A percentile compares a stretch with the other conserved stretches of the same genome.
These are phyloP conservation scores for Ochropleura leucogaster DNA, from an alignment of 2,888 invertebrate species.

Conservation along the genomic window DNA sequence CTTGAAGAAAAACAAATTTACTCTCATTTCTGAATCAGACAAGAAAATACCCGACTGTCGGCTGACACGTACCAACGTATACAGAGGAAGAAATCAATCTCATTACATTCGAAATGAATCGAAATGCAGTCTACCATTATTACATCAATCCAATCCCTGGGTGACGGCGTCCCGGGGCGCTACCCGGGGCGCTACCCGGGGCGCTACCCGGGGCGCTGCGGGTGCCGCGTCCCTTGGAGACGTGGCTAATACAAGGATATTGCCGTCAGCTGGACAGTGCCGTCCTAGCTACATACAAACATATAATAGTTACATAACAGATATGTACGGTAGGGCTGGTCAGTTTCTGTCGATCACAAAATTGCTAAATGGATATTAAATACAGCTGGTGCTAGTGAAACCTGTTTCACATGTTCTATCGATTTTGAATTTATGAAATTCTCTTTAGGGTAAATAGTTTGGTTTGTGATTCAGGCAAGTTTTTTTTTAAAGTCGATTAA, in stretches of 20 bases:
- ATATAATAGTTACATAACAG: too few species aligned
- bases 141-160: constrained; percentile 35
- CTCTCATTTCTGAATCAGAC: not conserved
- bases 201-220: constrained; percentile 27
- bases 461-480: not conserved
- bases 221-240: constrained; percentile 25
- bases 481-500: not conserved
- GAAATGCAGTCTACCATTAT: constrained; percentile 34
- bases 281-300: not conserved
- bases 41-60: not conserved
- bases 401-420: not conserved
- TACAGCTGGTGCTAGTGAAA: constrained; percentile 15
- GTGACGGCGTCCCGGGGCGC: constrained; percentile 30
- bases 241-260: constrained; percentile 57
- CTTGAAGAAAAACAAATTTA: not conserved
- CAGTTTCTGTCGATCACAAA: constrained; percentile 10
- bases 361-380: constrained; percentile 35
- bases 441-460: not conserved
- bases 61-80: not conserved
- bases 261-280: constrained; percentile 56
- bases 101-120: constrained; percentile 34
- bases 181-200: constrained; percentile 37
- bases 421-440: not conserved
- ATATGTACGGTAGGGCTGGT: not conserved
- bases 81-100: constrained; percentile 13